Evolutionary conservation across 2,797 vertebrate species (phyloP).

Genomic region (Gephyroberyx darwinii): DNA sequence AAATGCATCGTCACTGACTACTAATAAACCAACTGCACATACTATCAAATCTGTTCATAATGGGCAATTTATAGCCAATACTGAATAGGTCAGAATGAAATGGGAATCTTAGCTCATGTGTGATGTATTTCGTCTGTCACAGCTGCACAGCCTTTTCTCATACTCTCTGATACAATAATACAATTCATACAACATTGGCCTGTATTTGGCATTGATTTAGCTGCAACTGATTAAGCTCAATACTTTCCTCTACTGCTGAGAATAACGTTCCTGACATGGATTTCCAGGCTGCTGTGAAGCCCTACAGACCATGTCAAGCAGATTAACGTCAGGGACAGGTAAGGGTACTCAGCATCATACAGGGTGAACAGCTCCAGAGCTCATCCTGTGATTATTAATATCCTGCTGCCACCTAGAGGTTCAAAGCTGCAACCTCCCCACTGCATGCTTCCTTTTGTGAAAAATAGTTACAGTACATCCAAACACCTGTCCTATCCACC

Average conservation of each 20-base stretch:
- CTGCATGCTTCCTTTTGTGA: no score
- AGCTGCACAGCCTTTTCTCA: not conserved
- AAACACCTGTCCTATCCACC: not conserved
- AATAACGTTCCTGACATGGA: conserved; percentile 26
- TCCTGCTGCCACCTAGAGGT: conserved; percentile 72
- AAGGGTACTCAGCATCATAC: conserved; percentile 48
- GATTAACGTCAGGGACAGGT: conserved; percentile 51
- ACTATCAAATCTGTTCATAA: conserved; percentile 36
- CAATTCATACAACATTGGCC: not conserved
- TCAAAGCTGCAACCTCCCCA: not conserved
- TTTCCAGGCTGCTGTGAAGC: conserved; percentile 57
- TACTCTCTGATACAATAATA: not conserved
- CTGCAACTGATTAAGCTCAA: not conserved
- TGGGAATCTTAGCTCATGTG: conserved; percentile 5
- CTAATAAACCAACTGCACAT: conserved; percentile 61
- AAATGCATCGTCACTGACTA: conserved; percentile 62
- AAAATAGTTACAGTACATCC: no score
- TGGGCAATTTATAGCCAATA: conserved; percentile 41
- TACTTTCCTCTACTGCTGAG: conserved; percentile 18
- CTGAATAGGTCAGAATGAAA: conserved; percentile 29
- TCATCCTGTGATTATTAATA: conserved; percentile 1
- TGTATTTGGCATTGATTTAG: not conserved
- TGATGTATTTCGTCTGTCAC: not conserved
- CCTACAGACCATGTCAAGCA: conserved; percentile 26
- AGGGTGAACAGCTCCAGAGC: conserved; percentile 23